These are phyloP conservation scores for Morus bassanus DNA, from an alignment of 2,797 vertebrate species.

Conservation along the genomic window DNA sequence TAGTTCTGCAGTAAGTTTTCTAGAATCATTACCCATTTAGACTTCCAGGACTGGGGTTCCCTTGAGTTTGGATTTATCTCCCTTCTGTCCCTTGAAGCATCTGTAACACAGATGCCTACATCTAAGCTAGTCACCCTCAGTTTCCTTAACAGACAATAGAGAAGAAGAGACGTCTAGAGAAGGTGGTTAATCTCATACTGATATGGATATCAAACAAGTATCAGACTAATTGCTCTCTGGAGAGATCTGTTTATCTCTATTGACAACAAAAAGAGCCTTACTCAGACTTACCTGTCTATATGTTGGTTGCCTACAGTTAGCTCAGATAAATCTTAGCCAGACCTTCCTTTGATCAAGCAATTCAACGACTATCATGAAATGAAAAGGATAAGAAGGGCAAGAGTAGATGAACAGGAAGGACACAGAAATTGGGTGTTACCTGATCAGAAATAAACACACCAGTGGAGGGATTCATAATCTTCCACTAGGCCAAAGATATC, in stretches of 20 bases:
- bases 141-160: neutral
- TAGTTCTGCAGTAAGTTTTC: neutral
- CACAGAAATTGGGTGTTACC: neutral
- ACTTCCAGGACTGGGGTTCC: neutral
- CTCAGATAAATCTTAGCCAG: slow-evolving; percentile 25
- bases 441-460: neutral
- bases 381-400: slow-evolving; percentile 9
- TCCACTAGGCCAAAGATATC: neutral
- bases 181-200: slow-evolving; percentile 38
- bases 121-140: neutral
- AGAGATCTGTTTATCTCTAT: slow-evolving; percentile 52
- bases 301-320: slow-evolving; percentile 21
- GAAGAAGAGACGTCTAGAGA: neutral
- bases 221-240: slow-evolving; percentile 40
- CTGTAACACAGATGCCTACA: neutral
- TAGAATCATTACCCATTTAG: neutral
- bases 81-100: neutral
- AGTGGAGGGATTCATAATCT: neutral
- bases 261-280: slow-evolving; percentile 41
- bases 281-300: slow-evolving; percentile 10
- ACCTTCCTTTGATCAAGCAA: slow-evolving; percentile 36
- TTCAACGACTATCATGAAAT: slow-evolving; percentile 14
- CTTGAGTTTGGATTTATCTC: slow-evolving; percentile 9
- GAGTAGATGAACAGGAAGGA: neutral
- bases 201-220: slow-evolving; percentile 29